Conservation (phyloP, 2,113 vertebrate genomes). For the Phoenicopterus ruber region DNA sequence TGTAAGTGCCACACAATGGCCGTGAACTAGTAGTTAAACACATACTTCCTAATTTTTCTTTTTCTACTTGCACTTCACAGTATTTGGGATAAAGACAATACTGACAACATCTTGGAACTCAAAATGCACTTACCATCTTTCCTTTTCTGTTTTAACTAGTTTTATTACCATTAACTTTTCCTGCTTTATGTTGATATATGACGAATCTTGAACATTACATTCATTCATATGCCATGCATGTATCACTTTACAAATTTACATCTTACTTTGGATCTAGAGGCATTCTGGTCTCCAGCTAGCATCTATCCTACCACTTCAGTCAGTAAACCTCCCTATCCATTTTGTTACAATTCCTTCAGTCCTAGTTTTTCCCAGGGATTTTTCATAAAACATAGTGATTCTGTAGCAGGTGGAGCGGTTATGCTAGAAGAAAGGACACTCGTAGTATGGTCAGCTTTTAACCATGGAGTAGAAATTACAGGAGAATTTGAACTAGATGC, state of each 20-base stretch:
- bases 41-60: neutral
- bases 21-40: neutral
- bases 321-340: neutral
- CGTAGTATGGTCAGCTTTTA: neutral
- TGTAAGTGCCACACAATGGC: neutral
- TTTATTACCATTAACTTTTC: neutral
- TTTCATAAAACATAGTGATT: neutral
- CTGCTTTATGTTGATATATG: neutral
- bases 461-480: neutral
- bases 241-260: neutral
- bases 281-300: neutral
- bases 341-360: neutral
- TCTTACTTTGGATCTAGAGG: neutral
- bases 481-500: neutral
- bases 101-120: neutral
- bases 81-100: neutral
- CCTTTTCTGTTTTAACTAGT: neutral
- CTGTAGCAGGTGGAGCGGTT: neutral
- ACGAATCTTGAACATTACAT: neutral
- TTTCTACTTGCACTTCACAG: neutral
- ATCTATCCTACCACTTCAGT: neutral
- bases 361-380: neutral
- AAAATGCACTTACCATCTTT: neutral
- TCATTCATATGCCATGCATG: neutral
- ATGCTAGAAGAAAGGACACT: neutral